These are phyloP conservation scores for Polypterus senegalus DNA, from an alignment of 2,113 vertebrate species.

Conservation along the genomic window DNA sequence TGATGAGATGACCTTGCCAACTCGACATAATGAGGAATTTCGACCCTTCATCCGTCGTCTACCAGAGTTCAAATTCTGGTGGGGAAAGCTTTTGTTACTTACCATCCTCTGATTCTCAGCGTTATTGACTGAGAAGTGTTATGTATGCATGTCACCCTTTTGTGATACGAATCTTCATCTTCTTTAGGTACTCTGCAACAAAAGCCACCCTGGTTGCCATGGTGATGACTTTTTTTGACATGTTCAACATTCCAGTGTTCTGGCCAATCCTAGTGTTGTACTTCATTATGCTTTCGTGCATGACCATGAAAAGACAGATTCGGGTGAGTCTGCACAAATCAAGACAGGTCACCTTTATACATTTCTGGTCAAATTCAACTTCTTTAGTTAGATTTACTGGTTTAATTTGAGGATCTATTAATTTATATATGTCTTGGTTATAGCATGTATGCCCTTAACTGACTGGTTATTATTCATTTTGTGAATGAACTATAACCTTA, in stretches of 20 bases:
- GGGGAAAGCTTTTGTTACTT: not conserved
- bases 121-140: not conserved
- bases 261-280: conserved; percentile 9
- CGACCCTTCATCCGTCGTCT: conserved; percentile 6
- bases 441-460: too few relatives aligned
- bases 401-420: too few relatives aligned
- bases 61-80: conserved; percentile 12
- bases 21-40: conserved; percentile 7
- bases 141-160: too few relatives aligned
- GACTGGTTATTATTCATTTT: too few relatives aligned
- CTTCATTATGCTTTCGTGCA: conserved; percentile 6
- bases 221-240: conserved; percentile 5
- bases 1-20: conserved; percentile 4
- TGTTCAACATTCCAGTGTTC: conserved; percentile 11
- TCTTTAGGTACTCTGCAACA: conserved; percentile 7
- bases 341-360: too few relatives aligned
- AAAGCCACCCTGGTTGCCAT: conserved; percentile 6
- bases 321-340: not conserved
- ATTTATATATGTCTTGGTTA: too few relatives aligned
- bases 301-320: conserved; percentile 11
- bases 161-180: not conserved
- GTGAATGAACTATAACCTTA: too few relatives aligned
- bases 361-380: too few relatives aligned
- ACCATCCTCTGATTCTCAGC: not conserved
- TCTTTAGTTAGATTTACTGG: too few relatives aligned